Evolutionary conservation across 92 coral and sea anemone genomes (phyloP).

Genomic region (Palythoa grandis): DNA sequence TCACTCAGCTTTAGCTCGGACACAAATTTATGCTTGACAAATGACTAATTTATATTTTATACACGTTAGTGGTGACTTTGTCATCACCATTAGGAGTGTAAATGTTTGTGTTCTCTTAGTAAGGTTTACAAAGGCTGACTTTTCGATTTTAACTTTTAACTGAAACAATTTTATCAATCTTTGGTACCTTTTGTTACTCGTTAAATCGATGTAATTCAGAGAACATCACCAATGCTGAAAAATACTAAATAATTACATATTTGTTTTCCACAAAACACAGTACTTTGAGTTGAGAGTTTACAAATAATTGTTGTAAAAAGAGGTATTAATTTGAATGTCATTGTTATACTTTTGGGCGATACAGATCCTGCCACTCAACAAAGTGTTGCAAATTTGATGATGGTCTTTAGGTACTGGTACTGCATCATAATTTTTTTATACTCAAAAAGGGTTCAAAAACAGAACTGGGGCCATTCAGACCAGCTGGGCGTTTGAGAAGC

Average conservation of each 20-base stretch:
- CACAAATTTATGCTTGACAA: not conserved
- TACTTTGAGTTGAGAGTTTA: not conserved
- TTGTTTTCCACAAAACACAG: not conserved
- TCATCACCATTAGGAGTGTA: not conserved
- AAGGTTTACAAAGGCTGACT: not conserved
- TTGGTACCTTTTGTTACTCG: not conserved
- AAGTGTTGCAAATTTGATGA: no score
- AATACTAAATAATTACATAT: not conserved
- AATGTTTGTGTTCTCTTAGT: not conserved
- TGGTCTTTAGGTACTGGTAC: no score
- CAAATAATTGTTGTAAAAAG: not conserved
- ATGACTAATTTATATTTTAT: not conserved
- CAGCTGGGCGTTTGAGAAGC: no score
- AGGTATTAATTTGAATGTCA: not conserved
- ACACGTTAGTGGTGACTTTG: not conserved
- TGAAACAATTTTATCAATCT: not conserved
- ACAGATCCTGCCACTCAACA: no score
- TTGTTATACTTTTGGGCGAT: conserved; percentile 8
- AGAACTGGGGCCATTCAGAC: no score
- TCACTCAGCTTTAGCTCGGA: not conserved
- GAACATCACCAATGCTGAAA: not conserved
- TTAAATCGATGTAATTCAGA: not conserved
- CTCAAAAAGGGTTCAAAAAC: no score
- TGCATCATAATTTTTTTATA: no score
- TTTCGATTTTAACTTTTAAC: not conserved